These are phyloP conservation scores for Nannoperca obscura DNA, from an alignment of 2,797 vertebrate species.

Conservation along the genomic window DNA sequence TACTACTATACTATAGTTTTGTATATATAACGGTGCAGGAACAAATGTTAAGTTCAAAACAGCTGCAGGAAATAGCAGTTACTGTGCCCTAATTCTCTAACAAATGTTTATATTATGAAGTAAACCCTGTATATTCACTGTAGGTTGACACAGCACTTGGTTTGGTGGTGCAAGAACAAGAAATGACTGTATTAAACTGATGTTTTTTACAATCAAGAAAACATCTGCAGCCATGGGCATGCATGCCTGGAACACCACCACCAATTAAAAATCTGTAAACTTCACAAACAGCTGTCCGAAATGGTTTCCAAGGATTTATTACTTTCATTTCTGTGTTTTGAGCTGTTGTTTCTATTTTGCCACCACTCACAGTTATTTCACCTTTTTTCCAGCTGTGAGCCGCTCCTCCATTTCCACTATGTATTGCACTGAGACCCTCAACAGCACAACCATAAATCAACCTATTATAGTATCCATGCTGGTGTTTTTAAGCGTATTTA, in stretches of 20 bases:
- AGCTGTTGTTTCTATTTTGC: conserved; percentile 13
- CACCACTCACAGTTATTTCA: conserved; percentile 9
- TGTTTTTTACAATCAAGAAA: neutral
- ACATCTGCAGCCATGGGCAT: neutral
- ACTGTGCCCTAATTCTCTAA: conserved; percentile 1
- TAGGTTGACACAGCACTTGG: neutral
- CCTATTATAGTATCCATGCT: conserved; percentile 17
- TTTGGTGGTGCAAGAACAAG: neutral
- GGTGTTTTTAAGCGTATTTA: conserved; percentile 11
- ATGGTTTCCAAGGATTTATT: conserved; percentile 5
- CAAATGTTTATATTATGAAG: neutral
- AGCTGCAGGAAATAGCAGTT: conserved; percentile 10
- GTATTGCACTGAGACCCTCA: conserved; percentile 21
- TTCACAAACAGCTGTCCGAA: neutral
- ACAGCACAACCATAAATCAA: conserved; percentile 34
- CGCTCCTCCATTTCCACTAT: conserved; percentile 24
- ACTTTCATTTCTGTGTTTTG: conserved; percentile 26
- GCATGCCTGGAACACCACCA: neutral
- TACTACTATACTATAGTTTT: neutral
- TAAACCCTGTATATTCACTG: neutral
- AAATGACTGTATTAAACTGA: neutral
- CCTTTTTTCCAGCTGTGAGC: conserved; percentile 45
- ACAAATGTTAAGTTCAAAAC: conserved; percentile 14
- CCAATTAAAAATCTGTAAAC: neutral
- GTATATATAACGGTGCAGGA: conserved; percentile 11